Conservation (phyloP, 2,113 vertebrate species). For the Corythoichthys haematopterus region DNA sequence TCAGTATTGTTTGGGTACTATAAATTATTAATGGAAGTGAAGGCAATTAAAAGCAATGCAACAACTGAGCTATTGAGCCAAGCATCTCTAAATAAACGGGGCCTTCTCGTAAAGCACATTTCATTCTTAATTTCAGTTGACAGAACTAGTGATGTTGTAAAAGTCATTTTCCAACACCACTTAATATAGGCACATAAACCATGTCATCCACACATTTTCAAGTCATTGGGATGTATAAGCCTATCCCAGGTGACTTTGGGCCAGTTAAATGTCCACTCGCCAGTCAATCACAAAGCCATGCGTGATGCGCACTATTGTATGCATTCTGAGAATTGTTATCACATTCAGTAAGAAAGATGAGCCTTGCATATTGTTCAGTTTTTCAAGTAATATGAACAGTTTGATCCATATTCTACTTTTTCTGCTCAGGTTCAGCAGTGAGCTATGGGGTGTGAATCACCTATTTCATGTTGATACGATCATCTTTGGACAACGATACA, state of each 20-base stretch:
- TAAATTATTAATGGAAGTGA: slow-evolving; percentile 24
- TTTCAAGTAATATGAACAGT: too few relatives aligned
- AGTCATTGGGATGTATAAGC: not conserved
- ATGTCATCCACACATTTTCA: not conserved
- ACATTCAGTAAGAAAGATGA: too few relatives aligned
- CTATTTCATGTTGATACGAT: too few relatives aligned
- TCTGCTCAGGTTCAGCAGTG: too few relatives aligned
- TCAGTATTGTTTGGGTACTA: slow-evolving; percentile 18
- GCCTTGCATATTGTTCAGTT: too few relatives aligned
- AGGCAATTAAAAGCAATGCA: slow-evolving; percentile 27
- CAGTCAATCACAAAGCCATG: not conserved
- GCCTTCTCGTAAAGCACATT: slow-evolving; percentile 3
- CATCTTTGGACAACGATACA: too few relatives aligned
- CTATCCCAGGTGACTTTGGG: not conserved
- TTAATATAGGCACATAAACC: not conserved
- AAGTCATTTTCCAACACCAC: not conserved
- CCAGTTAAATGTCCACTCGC: not conserved
- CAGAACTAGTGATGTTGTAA: not conserved
- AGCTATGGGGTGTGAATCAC: too few relatives aligned
- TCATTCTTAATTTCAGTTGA: not conserved
- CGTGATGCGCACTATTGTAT: too few relatives aligned
- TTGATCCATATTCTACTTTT: too few relatives aligned
- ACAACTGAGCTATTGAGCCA: slow-evolving; percentile 1
- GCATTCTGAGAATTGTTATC: too few relatives aligned
- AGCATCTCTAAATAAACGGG: slow-evolving; percentile 1